A percentile compares a stretch with the other conserved stretches of the same genome.
Conservation (phyloP, 2,113 vertebrate genomes). For the Meleagris gallopavo region DNA sequence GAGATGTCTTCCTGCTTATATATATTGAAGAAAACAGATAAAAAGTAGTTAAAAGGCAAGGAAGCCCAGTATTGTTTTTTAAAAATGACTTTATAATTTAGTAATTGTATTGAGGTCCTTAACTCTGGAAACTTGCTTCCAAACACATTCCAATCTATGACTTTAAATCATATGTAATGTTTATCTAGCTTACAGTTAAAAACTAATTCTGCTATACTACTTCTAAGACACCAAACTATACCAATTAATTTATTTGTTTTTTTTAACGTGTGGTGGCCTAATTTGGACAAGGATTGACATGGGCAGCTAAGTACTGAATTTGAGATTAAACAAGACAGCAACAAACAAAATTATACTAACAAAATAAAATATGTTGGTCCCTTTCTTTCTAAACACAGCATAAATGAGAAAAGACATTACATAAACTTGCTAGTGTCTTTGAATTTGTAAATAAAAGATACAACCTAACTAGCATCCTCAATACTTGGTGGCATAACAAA, state of each 20-base stretch:
- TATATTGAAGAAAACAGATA: not conserved
- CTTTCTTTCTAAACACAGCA: not conserved
- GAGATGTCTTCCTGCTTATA: not conserved
- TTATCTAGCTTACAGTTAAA: not conserved
- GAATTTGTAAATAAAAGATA: not conserved
- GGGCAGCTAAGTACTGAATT: not conserved
- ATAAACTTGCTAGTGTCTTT: not conserved
- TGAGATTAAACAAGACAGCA: not conserved
- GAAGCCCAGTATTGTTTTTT: not conserved
- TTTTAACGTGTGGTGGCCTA: not conserved
- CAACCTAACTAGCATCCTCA: not conserved
- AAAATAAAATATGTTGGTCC: not conserved
- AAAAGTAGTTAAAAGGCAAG: not conserved
- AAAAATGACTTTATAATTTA: not conserved
- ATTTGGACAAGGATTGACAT: not conserved
- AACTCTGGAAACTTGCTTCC: not conserved
- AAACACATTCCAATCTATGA: not conserved
- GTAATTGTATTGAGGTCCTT: not conserved
- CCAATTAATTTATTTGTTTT: not conserved
- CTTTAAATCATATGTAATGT: not conserved
- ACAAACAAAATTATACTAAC: not conserved
- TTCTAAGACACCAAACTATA: not conserved
- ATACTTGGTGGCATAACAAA: constrained; percentile 51
- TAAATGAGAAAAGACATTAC: not conserved
- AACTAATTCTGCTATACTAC: not conserved